phyloP scores from a whole-genome alignment of 2,888 invertebrate genomes.

The Eristalinus sepulchralis region DNA sequence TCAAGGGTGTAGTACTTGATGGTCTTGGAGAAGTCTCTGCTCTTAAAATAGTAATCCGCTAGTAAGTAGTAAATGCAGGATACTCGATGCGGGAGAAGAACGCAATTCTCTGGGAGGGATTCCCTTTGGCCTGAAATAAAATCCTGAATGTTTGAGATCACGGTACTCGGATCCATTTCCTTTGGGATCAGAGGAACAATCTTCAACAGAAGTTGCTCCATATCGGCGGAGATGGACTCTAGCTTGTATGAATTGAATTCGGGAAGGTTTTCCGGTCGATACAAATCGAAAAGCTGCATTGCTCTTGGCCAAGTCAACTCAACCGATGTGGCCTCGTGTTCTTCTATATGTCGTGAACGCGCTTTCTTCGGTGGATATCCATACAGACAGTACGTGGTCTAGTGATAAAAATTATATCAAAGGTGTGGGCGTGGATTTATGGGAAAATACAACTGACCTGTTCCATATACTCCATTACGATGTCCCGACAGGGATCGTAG shows the following conservation, averaged over 20 bases:
- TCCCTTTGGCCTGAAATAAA: constrained; percentile 85
- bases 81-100: constrained; percentile 84
- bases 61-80: constrained; percentile 93
- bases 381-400: constrained; percentile 89
- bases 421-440: constrained; percentile 81
- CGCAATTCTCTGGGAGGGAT: constrained; percentile 82
- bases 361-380: constrained; percentile 89
- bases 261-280: constrained; percentile 89
- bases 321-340: constrained; percentile 87
- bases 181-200: constrained; percentile 87
- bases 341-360: constrained; percentile 80
- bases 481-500: constrained; percentile 84
- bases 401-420: not conserved
- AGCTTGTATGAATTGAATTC: constrained; percentile 90
- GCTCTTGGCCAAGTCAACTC: constrained; percentile 88
- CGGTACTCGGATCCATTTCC: constrained; percentile 85
- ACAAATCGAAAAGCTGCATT: constrained; percentile 90
- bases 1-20: constrained; percentile 92
- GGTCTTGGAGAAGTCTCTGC: constrained; percentile 88
- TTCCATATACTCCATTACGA: constrained; percentile 90
- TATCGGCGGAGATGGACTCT: constrained; percentile 91
- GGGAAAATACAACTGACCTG: constrained; percentile 81
- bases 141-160: constrained; percentile 84
- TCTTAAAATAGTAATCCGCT: constrained; percentile 96
- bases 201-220: constrained; percentile 87